Conservation (phyloP, 2,113 vertebrate species). For the Elanoides forficatus region DNA sequence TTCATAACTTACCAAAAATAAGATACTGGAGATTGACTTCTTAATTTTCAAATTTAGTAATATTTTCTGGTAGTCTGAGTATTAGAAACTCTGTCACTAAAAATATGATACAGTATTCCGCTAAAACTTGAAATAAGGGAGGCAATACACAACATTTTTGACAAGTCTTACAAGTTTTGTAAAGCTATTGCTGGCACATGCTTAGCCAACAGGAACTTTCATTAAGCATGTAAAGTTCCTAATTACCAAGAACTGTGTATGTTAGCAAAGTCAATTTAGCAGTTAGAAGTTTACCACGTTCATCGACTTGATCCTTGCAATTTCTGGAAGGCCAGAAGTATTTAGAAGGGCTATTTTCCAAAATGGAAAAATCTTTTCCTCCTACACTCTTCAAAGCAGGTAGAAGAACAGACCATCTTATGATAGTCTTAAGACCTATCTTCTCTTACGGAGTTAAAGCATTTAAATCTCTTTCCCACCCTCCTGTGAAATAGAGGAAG, state of each 20-base stretch:
- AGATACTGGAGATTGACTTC: not conserved
- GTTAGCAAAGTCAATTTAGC: not conserved
- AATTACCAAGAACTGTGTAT: not conserved
- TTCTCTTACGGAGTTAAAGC: not conserved
- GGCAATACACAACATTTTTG: not conserved
- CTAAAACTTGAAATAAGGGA: not conserved
- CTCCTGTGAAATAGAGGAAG: not conserved
- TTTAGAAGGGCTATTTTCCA: not conserved
- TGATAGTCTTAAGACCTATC: not conserved
- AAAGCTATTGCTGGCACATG: not conserved
- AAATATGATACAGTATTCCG: not conserved
- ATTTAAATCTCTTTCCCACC: not conserved
- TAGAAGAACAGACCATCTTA: not conserved
- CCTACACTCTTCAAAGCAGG: not conserved
- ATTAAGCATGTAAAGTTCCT: not conserved
- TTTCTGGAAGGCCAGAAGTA: not conserved
- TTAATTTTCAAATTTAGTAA: not conserved
- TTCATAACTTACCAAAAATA: slow-evolving; percentile 16
- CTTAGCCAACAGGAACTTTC: not conserved
- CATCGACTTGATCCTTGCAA: accelerated
- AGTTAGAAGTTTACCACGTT: not conserved
- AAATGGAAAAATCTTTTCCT: not conserved
- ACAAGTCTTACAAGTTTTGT: not conserved
- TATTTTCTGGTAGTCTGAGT: not conserved
- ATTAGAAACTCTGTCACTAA: not conserved